These are phyloP conservation scores for Diplolepis rosae DNA, from an alignment of 2,888 invertebrate species.

Conservation along the genomic window DNA sequence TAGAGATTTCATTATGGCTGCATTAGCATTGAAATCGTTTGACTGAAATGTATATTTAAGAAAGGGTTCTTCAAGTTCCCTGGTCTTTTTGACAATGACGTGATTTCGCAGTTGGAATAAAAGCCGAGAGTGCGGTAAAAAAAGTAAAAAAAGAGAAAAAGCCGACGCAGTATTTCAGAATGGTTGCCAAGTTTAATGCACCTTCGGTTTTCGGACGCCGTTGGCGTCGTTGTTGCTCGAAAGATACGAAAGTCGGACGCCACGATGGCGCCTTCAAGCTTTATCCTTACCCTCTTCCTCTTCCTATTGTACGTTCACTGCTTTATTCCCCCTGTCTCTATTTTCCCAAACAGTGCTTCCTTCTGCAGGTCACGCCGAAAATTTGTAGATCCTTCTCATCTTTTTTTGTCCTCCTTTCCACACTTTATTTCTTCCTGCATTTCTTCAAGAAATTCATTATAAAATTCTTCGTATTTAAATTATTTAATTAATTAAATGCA, in stretches of 20 bases:
- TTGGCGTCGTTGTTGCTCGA: conserved; percentile 44
- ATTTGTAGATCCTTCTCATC: neutral
- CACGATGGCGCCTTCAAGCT: conserved; percentile 64
- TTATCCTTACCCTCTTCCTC: conserved; percentile 48
- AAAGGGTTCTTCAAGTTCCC: neutral
- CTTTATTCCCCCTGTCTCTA: conserved; percentile 23
- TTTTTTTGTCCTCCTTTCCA: neutral
- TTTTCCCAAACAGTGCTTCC: conserved; percentile 26
- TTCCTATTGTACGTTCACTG: conserved; percentile 35
- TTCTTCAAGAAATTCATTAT: neutral
- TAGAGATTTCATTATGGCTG: neutral
- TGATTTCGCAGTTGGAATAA: conserved; percentile 6
- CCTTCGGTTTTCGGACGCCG: conserved; percentile 56
- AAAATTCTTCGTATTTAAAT: no score
- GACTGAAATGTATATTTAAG: neutral
- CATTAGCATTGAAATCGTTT: neutral
- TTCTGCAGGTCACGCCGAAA: conserved; percentile 25
- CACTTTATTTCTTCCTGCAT: neutral
- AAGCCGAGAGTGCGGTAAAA: conserved; percentile 17
- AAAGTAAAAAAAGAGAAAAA: conserved; percentile 43
- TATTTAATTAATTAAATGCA: no score
- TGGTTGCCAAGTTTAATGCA: conserved; percentile 65
- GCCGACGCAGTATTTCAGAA: conserved; percentile 47
- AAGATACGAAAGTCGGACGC: conserved; percentile 57
- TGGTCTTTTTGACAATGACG: neutral